These are phyloP conservation scores for Mus caroli DNA, from an alignment of 2,797 vertebrate species.

Conservation along the genomic window DNA sequence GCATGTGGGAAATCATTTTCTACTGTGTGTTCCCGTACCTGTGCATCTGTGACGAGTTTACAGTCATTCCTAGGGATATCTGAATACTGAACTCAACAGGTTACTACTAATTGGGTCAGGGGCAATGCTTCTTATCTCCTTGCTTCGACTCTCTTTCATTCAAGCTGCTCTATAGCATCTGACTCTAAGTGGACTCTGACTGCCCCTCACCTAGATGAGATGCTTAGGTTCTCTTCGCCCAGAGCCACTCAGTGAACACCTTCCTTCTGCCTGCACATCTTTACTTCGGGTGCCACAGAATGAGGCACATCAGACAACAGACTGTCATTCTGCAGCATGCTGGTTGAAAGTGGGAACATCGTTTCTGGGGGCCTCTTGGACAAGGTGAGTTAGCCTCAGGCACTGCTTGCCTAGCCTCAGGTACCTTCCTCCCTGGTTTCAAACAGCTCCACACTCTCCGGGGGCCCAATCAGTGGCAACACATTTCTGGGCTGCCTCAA, in stretches of 20 bases:
- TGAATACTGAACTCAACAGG: neutral
- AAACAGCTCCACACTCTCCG: accelerated
- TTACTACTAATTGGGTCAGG: neutral
- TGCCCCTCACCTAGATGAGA: accelerated
- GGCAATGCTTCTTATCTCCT: neutral
- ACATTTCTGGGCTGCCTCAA: neutral
- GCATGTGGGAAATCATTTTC: too few relatives aligned
- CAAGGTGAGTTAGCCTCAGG: accelerated
- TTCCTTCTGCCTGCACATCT: neutral
- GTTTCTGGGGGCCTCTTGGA: neutral
- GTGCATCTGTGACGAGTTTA: neutral
- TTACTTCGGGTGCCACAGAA: neutral
- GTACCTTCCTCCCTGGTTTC: neutral
- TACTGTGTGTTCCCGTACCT: accelerated
- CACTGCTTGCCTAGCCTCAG: neutral
- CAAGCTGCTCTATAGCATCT: neutral
- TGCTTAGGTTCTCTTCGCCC: accelerated
- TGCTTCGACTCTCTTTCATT: neutral
- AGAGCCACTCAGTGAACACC: neutral
- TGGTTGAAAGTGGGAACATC: neutral
- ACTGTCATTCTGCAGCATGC: neutral
- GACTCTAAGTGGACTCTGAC: accelerated
- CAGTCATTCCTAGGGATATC: neutral
- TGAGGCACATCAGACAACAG: neutral
- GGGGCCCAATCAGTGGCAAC: accelerated